Evolutionary conservation across 2,888 invertebrate genomes (phyloP).

Genomic region (Dynastes maya): DNA sequence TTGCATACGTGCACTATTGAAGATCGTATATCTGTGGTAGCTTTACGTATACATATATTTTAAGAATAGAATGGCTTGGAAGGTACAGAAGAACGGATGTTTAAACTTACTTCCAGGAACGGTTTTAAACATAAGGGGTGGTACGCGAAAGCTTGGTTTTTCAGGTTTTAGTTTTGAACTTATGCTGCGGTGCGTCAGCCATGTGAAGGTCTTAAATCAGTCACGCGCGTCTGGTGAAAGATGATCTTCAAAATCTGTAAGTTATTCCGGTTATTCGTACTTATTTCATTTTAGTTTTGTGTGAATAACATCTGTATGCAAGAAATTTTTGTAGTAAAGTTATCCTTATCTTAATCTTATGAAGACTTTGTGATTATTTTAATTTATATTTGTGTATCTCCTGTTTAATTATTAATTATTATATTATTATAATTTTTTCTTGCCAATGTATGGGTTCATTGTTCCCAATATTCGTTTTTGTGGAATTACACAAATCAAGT

Average conservation of each 20-base stretch:
- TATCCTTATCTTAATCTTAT: too few relatives aligned
- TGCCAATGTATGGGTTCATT: too few relatives aligned
- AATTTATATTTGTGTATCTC: too few relatives aligned
- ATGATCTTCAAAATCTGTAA: slow-evolving; percentile 44
- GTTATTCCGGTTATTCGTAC: not conserved
- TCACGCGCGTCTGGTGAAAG: slow-evolving; percentile 3
- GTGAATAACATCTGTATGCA: too few relatives aligned
- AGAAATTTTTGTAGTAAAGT: too few relatives aligned
- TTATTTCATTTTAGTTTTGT: not conserved
- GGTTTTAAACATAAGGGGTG: slow-evolving; percentile 43
- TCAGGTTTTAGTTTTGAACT: slow-evolving; percentile 37
- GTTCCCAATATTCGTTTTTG: too few relatives aligned
- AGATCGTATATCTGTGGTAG: slow-evolving; percentile 25
- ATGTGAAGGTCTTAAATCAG: slow-evolving; percentile 14
- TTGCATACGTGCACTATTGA: not conserved
- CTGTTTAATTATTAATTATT: too few relatives aligned
- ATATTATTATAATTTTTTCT: too few relatives aligned
- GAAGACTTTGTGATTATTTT: too few relatives aligned
- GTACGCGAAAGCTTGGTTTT: slow-evolving; percentile 35
- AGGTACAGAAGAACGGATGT: slow-evolving; percentile 45
- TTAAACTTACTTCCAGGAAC: slow-evolving; percentile 43
- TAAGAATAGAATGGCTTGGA: slow-evolving; percentile 42
- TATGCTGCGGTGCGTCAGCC: slow-evolving; percentile 21
- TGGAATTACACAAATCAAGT: too few relatives aligned
- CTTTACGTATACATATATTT: slow-evolving; percentile 32